A percentile compares a stretch with the other conserved stretches of the same genome.
Evolutionary conservation across 1,140 invertebrate species (phyloP).

Genomic region (Microplitis mediator): DNA sequence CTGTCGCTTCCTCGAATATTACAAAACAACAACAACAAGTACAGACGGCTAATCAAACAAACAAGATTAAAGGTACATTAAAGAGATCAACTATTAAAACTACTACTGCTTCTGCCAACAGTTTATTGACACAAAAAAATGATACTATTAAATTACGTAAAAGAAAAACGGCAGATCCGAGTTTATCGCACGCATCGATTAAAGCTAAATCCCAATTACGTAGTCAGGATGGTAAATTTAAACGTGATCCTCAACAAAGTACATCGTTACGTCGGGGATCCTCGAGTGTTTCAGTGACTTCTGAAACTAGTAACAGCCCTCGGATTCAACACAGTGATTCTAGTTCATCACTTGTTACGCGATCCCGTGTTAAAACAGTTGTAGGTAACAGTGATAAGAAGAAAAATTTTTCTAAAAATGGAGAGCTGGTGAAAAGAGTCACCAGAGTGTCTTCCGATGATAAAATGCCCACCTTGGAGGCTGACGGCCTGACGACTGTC

Average conservation of each 20-base stretch:
- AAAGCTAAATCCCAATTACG: slow-evolving; percentile 49
- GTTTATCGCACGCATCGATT: slow-evolving; percentile 44
- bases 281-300: slow-evolving; percentile 10
- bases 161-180: slow-evolving; percentile 39
- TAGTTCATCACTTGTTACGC: slow-evolving; percentile 11
- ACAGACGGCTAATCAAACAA: background rate
- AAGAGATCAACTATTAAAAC: background rate
- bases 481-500: slow-evolving; percentile 20
- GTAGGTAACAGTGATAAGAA: slow-evolving; percentile 13
- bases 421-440: slow-evolving; percentile 28
- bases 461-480: slow-evolving; percentile 47
- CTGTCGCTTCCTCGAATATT: background rate
- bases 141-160: slow-evolving; percentile 11
- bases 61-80: slow-evolving; percentile 1
- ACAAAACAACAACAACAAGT: background rate
- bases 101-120: background rate
- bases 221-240: slow-evolving; percentile 53
- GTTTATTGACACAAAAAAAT: background rate
- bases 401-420: background rate
- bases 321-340: background rate
- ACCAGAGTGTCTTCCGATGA: slow-evolving; percentile 42
- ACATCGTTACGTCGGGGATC: slow-evolving; percentile 25
- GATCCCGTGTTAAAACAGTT: slow-evolving; percentile 29
- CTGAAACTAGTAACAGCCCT: background rate
- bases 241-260: slow-evolving; percentile 34